Conservation (phyloP, 2,888 invertebrate genomes). For the Zele albiditarsus region DNA sequence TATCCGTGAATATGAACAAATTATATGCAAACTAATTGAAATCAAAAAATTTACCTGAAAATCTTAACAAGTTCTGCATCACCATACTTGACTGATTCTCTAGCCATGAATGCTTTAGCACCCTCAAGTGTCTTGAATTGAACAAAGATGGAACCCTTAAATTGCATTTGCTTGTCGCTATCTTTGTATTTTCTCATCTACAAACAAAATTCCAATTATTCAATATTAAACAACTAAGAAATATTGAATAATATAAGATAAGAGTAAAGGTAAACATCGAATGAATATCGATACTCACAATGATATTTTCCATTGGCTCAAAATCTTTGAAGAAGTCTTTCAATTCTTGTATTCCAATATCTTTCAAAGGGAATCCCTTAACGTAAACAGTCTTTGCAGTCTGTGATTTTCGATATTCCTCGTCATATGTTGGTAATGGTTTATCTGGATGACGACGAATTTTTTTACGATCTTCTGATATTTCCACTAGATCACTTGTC, state of each 20-base stretch:
- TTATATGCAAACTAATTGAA: not conserved
- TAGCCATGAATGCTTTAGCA: slow-evolving; percentile 85
- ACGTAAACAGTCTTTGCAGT: slow-evolving; percentile 86
- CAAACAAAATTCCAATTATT: slow-evolving; percentile 32
- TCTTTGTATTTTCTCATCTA: slow-evolving; percentile 77
- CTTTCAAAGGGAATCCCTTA: slow-evolving; percentile 87
- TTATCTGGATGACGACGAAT: slow-evolving; percentile 83
- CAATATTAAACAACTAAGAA: too few species aligned
- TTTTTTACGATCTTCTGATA: slow-evolving; percentile 81
- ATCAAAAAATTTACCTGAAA: slow-evolving; percentile 70
- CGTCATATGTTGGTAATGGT: slow-evolving; percentile 88
- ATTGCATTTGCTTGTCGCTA: slow-evolving; percentile 79
- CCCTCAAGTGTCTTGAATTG: slow-evolving; percentile 88
- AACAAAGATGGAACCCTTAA: slow-evolving; percentile 95
- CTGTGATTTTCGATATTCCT: slow-evolving; percentile 87
- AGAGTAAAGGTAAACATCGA: not conserved
- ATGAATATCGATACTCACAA: slow-evolving; percentile 62
- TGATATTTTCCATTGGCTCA: slow-evolving; percentile 74
- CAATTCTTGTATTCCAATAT: slow-evolving; percentile 80
- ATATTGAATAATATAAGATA: too few species aligned
- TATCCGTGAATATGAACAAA: not conserved
- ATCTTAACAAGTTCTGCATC: slow-evolving; percentile 79
- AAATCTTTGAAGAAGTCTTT: slow-evolving; percentile 82
- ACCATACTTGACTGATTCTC: slow-evolving; percentile 80
- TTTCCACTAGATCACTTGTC: slow-evolving; percentile 79